Percentiles rank a stretch among this genome's conserved stretches.
These are phyloP conservation scores for Gonocerus acuteangulatus DNA, from an alignment of 2,888 invertebrate genomes.

Conservation along the genomic window DNA sequence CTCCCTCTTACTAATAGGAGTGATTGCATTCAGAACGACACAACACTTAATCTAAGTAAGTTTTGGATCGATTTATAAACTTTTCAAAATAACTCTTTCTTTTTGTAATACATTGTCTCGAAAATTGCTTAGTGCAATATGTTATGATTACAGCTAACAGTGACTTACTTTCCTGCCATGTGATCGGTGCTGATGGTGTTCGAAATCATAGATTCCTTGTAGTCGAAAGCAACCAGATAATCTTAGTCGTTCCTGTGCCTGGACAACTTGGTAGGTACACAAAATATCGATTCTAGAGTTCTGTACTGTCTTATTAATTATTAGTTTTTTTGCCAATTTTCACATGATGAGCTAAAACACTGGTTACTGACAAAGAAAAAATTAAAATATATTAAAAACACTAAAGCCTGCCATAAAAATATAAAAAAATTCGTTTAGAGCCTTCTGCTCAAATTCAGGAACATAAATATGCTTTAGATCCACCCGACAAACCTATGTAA, in stretches of 20 bases:
- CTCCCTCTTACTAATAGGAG: slow-evolving; percentile 83
- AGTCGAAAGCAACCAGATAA: slow-evolving; percentile 89
- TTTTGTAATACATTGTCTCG: not conserved
- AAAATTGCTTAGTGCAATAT: slow-evolving; percentile 14
- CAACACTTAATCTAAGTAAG: slow-evolving; percentile 91
- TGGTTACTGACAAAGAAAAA: too few species aligned
- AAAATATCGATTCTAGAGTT: too few species aligned
- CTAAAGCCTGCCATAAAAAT: too few species aligned
- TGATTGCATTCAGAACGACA: slow-evolving; percentile 84
- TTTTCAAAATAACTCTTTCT: not conserved
- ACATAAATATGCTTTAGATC: too few species aligned
- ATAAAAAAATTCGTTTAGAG: too few species aligned
- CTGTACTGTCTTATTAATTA: not conserved
- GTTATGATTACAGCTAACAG: slow-evolving; percentile 69
- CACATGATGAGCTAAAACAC: not conserved
- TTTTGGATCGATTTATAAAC: slow-evolving; percentile 32
- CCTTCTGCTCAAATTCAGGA: too few species aligned
- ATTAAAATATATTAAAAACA: too few species aligned
- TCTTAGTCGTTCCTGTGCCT: slow-evolving; percentile 93
- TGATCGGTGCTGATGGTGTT: slow-evolving; percentile 79
- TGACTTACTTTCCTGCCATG: slow-evolving; percentile 92
- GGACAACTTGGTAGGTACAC: slow-evolving; percentile 56
- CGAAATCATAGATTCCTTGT: slow-evolving; percentile 91
- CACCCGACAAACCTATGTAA: too few species aligned
- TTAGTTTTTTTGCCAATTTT: not conserved